Percentiles rank a stretch among this genome's conserved stretches.
Conservation (phyloP, 2,113 vertebrate genomes). For the Sprattus sprattus region DNA sequence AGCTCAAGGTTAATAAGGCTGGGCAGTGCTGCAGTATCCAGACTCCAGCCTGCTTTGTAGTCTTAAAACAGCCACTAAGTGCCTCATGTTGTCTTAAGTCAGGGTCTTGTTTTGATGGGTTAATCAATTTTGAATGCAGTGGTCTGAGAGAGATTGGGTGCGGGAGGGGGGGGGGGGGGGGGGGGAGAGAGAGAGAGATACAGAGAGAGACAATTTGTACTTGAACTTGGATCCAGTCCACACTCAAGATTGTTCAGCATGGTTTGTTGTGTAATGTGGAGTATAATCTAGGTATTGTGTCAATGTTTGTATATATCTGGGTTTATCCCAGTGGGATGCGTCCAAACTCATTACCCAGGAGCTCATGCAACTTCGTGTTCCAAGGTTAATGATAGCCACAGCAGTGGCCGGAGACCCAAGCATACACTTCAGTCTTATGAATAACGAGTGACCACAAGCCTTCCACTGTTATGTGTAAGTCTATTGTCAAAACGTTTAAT, state of each 20-base stretch:
- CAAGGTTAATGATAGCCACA: not conserved
- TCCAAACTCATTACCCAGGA: not conserved
- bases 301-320: not conserved
- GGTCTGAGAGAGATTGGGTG: not conserved
- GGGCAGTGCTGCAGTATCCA: not conserved
- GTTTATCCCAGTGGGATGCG: not conserved
- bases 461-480: not conserved
- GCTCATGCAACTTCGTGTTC: not conserved
- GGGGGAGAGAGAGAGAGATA: not conserved
- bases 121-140: slow-evolving; percentile 11
- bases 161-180: not conserved
- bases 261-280: not conserved
- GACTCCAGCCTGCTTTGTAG: not conserved
- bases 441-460: not conserved
- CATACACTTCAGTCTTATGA: not conserved
- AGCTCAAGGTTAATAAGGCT: not conserved
- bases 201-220: not conserved
- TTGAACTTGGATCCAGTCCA: slow-evolving; percentile 2
- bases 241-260: slow-evolving; percentile 12
- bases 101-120: slow-evolving; percentile 7
- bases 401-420: not conserved
- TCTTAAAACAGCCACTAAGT: not conserved
- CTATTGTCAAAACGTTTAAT: not conserved
- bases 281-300: slow-evolving; percentile 5
- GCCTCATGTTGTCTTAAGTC: not conserved